Evolutionary conservation across 2,888 invertebrate species (phyloP).

Genomic region (Taphrorychus bicolor): DNA sequence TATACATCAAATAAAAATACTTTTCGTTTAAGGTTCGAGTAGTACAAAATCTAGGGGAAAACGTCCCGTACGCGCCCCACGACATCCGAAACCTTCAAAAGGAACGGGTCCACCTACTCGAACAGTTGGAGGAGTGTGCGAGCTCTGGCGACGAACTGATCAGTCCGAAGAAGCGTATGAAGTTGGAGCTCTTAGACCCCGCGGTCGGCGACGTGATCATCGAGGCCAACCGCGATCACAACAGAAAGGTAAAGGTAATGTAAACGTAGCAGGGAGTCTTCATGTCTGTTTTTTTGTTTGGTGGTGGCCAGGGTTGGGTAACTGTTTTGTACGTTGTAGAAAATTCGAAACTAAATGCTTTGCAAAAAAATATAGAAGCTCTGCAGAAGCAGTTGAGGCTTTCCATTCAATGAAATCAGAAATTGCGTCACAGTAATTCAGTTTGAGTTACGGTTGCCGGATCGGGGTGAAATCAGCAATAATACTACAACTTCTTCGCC

Average conservation of each 20-base stretch:
- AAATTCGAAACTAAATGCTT: no score
- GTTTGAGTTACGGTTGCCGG: no score
- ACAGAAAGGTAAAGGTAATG: constrained; percentile 45
- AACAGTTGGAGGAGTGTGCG: constrained; percentile 74
- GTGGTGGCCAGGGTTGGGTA: constrained; percentile 9
- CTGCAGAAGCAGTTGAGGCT: no score
- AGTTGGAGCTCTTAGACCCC: constrained; percentile 64
- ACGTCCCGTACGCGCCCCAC: constrained; percentile 57
- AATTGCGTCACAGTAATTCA: no score
- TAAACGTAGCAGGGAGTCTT: constrained; percentile 37
- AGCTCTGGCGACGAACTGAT: constrained; percentile 74
- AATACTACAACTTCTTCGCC: no score
- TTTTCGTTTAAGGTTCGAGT: constrained; percentile 38
- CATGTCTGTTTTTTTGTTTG: constrained; percentile 31
- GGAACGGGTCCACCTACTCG: constrained; percentile 72
- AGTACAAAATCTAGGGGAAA: constrained; percentile 41
- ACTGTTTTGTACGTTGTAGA: no score
- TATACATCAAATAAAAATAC: no score
- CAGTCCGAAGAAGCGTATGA: constrained; percentile 71
- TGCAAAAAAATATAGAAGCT: no score
- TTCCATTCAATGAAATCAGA: no score
- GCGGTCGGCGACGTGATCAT: constrained; percentile 56
- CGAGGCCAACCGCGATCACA: constrained; percentile 58
- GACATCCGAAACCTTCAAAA: constrained; percentile 73
- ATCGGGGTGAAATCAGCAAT: no score